phyloP scores from a whole-genome alignment of 2,797 vertebrate genomes.

The Leptatherina wallacei region DNA sequence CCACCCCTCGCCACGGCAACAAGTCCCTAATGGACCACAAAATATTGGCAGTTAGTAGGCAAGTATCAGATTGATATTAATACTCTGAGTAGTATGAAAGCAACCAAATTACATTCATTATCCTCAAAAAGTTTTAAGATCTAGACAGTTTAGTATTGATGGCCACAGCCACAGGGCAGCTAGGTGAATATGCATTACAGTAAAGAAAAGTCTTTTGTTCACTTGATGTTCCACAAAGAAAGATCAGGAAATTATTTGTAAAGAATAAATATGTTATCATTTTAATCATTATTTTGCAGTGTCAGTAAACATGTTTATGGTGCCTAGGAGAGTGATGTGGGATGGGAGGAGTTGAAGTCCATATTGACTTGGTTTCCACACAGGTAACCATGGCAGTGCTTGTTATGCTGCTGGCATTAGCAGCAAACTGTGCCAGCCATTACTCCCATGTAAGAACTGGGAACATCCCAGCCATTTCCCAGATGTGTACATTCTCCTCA shows the following conservation, averaged over 20 bases:
- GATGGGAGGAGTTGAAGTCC: slow-evolving; percentile 64
- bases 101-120: not conserved
- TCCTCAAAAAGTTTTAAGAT: not conserved
- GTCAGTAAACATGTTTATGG: slow-evolving; percentile 75
- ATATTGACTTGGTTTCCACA: slow-evolving; percentile 71
- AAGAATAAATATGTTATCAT: not conserved
- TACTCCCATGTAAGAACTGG: slow-evolving; percentile 55
- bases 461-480: slow-evolving; percentile 44
- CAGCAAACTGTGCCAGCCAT: slow-evolving; percentile 52
- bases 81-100: not conserved
- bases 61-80: slow-evolving; percentile 12
- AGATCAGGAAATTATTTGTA: slow-evolving; percentile 6
- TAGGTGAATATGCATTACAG: too few relatives aligned
- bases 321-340: slow-evolving; percentile 34
- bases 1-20: slow-evolving; percentile 58
- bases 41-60: slow-evolving; percentile 30
- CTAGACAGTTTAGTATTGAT: not conserved
- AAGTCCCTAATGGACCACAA: slow-evolving; percentile 47
- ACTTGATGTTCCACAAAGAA: not conserved
- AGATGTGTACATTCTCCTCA: slow-evolving; percentile 33
- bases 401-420: slow-evolving; percentile 52
- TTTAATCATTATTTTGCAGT: slow-evolving; percentile 20
- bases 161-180: not conserved
- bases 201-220: not conserved
- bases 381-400: slow-evolving; percentile 79